Conservation (phyloP, 2,113 vertebrate species). For the Peromyscus leucopus region DNA sequence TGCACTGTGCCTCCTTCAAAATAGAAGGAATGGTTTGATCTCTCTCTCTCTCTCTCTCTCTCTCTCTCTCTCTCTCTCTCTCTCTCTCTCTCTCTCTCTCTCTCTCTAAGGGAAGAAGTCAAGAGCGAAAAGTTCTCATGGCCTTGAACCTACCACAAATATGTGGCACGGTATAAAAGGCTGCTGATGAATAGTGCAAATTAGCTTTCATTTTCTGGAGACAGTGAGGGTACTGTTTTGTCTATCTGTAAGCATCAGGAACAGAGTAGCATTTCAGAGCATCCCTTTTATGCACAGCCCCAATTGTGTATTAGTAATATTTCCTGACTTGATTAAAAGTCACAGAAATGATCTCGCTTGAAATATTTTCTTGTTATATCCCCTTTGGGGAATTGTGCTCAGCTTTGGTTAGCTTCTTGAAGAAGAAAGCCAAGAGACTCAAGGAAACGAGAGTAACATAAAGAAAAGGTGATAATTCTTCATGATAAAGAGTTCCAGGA, state of each 20-base stretch:
- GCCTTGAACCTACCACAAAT: conserved; percentile 64
- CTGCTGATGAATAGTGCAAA: conserved; percentile 75
- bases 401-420: conserved; percentile 88
- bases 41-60: not conserved
- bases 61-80: not conserved
- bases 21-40: conserved; percentile 31
- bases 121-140: conserved; percentile 65
- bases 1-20: not conserved
- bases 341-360: conserved; percentile 86
- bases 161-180: conserved; percentile 60
- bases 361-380: conserved; percentile 84
- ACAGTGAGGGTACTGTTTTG: conserved; percentile 81
- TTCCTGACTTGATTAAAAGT: conserved; percentile 86
- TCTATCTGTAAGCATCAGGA: conserved; percentile 76
- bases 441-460: conserved; percentile 73
- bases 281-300: conserved; percentile 75
- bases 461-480: conserved; percentile 64
- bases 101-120: conserved; percentile 1
- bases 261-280: conserved; percentile 78
- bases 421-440: conserved; percentile 84
- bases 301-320: conserved; percentile 84
- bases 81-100: fast-evolving
- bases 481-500: not conserved
- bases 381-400: conserved; percentile 87
- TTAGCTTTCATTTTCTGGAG: conserved; percentile 83